Evolutionary conservation across 2,888 invertebrate species (phyloP).

Genomic region (Peribatodes rhomboidaria): DNA sequence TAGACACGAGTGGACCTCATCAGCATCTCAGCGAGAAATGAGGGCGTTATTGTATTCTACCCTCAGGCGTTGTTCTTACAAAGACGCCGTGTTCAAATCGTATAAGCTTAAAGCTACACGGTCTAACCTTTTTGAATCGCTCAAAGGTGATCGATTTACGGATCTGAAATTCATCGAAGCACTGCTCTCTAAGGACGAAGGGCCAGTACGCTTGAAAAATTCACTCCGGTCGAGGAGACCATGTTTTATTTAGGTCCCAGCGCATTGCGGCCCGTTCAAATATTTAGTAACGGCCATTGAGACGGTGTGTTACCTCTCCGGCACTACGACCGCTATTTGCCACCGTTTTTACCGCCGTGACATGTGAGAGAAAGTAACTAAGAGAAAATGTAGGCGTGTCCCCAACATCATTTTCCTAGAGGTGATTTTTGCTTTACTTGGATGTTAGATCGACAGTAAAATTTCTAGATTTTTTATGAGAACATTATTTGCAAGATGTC

Average conservation of each 20-base stretch:
- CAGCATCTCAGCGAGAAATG: too few species aligned
- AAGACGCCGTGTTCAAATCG: too few species aligned
- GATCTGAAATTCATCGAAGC: conserved; percentile 40
- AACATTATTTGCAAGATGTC: too few species aligned
- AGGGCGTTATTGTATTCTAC: too few species aligned
- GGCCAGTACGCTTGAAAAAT: conserved; percentile 72
- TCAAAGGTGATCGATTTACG: conserved; percentile 21
- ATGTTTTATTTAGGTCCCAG: conserved; percentile 78
- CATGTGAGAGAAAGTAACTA: conserved; percentile 37
- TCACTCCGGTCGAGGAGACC: conserved; percentile 66
- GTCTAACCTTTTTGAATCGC: conserved; percentile 5
- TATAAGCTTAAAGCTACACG: neutral
- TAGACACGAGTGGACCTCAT: too few species aligned
- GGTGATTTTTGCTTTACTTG: conserved; percentile 2
- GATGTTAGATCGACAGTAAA: neutral
- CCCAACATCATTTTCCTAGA: conserved; percentile 2
- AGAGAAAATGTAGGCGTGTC: conserved; percentile 7
- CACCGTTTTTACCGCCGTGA: conserved; percentile 49
- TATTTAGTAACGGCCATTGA: conserved; percentile 76
- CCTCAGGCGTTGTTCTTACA: too few species aligned
- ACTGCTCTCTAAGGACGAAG: conserved; percentile 58
- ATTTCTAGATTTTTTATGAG: too few species aligned
- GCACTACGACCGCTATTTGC: conserved; percentile 51
- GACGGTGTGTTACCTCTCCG: conserved; percentile 64
- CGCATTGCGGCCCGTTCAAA: conserved; percentile 78